Percentiles rank a stretch among this genome's conserved stretches.
These are phyloP conservation scores for Drosophila mayaguana DNA, from an alignment of 2,888 invertebrate species.

Conservation along the genomic window DNA sequence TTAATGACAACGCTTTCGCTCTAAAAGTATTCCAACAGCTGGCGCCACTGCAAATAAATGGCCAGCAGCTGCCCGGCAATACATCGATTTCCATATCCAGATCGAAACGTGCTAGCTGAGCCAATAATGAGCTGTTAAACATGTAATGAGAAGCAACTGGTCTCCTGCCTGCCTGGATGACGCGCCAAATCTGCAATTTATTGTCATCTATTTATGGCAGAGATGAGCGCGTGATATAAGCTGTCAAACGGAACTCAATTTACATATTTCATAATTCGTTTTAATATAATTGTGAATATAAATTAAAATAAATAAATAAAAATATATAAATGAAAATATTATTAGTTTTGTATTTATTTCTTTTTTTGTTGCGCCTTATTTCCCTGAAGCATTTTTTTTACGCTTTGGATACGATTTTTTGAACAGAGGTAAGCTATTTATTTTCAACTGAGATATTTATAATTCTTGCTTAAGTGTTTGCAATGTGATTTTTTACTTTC, in stretches of 20 bases:
- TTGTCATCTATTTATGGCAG: constrained; percentile 5
- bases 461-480: too few relatives aligned
- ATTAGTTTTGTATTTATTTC: neutral
- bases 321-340: neutral
- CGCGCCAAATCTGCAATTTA: constrained; percentile 1
- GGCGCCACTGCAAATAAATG: constrained; percentile 26
- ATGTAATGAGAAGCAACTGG: constrained; percentile 14
- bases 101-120: neutral
- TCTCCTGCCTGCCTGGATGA: neutral
- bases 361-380: too few relatives aligned
- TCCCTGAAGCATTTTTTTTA: too few relatives aligned
- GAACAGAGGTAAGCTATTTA: too few relatives aligned
- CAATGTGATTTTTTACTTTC: too few relatives aligned
- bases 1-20: constrained; percentile 58
- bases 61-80: constrained; percentile 30
- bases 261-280: neutral
- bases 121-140: constrained; percentile 10
- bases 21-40: constrained; percentile 32
- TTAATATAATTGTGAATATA: neutral
- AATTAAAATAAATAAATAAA: too few relatives aligned
- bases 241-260: neutral
- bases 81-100: constrained; percentile 25
- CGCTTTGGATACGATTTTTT: too few relatives aligned
- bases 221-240: neutral
- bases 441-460: too few relatives aligned